Evolutionary conservation across 2,888 invertebrate genomes (phyloP).

Genomic region (Tetragonisca angustula): DNA sequence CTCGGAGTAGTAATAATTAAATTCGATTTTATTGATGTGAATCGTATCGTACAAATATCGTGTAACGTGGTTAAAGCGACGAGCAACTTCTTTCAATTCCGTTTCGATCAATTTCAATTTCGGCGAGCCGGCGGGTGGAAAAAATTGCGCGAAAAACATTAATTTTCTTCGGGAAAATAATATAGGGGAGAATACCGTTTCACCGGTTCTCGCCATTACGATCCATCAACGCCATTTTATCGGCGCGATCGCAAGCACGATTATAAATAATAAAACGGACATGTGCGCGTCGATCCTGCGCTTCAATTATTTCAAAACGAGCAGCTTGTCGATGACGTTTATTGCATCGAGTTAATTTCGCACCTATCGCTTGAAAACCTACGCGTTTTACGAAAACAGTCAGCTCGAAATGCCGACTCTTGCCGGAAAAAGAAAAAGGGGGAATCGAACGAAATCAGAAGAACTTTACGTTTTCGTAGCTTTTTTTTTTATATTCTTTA

Average conservation of each 20-base stretch:
- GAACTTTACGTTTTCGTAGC: background rate
- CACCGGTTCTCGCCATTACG: slow-evolving; percentile 21
- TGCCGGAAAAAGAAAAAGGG: background rate
- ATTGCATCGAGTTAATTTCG: slow-evolving; percentile 40
- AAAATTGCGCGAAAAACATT: background rate
- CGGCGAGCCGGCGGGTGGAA: background rate
- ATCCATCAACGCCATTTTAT: slow-evolving; percentile 35
- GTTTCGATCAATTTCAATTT: background rate
- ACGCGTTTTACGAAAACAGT: background rate
- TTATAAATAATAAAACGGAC: slow-evolving; percentile 43
- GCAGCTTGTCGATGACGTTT: slow-evolving; percentile 39
- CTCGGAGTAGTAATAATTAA: too few species aligned
- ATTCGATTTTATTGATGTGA: background rate
- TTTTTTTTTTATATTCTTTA: background rate
- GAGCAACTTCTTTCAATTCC: background rate
- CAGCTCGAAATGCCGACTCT: slow-evolving; percentile 14
- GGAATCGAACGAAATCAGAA: too few species aligned
- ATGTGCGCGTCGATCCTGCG: slow-evolving; percentile 31
- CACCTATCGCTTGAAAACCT: slow-evolving; percentile 17
- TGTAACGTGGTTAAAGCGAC: background rate
- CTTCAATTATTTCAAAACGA: slow-evolving; percentile 45
- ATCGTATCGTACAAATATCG: background rate
- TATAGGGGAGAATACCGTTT: slow-evolving; percentile 3
- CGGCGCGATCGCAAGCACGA: slow-evolving; percentile 21
- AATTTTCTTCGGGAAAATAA: slow-evolving; percentile 15